Evolutionary conservation across 1,140 invertebrate genomes (phyloP).

Genomic region (Zaprionus tsacasi): DNA sequence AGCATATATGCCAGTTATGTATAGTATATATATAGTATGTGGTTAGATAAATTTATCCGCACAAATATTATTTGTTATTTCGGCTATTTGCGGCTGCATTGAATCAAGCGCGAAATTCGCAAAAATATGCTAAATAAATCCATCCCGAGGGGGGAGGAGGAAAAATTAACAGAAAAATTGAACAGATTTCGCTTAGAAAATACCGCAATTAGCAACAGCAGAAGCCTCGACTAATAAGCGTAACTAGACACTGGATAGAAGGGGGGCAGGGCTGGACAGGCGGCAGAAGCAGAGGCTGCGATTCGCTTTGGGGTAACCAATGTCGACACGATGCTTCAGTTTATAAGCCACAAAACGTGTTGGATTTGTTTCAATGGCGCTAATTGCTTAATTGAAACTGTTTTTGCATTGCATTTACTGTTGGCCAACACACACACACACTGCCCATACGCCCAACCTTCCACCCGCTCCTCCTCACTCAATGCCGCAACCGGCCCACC

Average conservation of each 20-base stretch:
- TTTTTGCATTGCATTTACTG: slow-evolving; percentile 75
- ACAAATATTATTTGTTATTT: slow-evolving; percentile 68
- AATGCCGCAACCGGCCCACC: slow-evolving; percentile 5
- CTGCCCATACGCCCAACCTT: background rate
- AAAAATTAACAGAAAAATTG: slow-evolving; percentile 3
- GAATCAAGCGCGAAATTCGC: slow-evolving; percentile 69
- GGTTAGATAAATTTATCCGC: slow-evolving; percentile 24
- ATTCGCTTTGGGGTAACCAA: slow-evolving; percentile 53
- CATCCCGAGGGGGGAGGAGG: background rate
- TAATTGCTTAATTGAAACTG: slow-evolving; percentile 82
- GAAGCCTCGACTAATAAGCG: background rate
- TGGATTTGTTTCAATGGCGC: slow-evolving; percentile 81
- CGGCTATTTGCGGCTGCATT: slow-evolving; percentile 54
- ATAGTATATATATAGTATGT: slow-evolving; percentile 33
- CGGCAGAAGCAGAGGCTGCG: background rate
- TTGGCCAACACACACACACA: slow-evolving; percentile 41
- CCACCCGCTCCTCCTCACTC: background rate
- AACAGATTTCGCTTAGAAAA: slow-evolving; percentile 24
- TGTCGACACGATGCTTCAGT: slow-evolving; percentile 75
- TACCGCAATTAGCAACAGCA: slow-evolving; percentile 68
- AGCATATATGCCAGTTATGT: slow-evolving; percentile 15
- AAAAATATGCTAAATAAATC: slow-evolving; percentile 78
- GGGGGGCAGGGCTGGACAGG: background rate
- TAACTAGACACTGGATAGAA: background rate
- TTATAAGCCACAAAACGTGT: slow-evolving; percentile 82